These are phyloP conservation scores for Zonotrichia leucophrys DNA, from an alignment of 2,113 vertebrate species.

Conservation along the genomic window DNA sequence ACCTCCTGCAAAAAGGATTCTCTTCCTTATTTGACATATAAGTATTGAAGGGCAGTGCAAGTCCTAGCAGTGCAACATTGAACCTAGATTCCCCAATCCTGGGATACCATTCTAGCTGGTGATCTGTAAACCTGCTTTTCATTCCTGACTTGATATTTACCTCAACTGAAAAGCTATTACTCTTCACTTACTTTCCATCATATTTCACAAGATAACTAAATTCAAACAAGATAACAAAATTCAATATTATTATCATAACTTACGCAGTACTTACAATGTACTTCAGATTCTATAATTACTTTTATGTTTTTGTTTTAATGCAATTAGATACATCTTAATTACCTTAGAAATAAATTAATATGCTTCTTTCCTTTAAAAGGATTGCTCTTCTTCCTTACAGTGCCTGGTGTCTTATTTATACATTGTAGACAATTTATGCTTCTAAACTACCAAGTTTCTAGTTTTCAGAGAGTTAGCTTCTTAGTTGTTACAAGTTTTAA, in stretches of 20 bases:
- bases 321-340: neutral
- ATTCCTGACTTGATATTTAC: neutral
- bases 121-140: neutral
- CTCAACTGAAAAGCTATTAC: neutral
- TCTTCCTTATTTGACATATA: neutral
- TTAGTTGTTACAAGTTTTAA: neutral
- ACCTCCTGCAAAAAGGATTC: neutral
- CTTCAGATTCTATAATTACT: neutral
- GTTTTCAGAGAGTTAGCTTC: neutral
- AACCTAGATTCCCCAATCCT: neutral
- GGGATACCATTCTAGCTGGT: neutral
- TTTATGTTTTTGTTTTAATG: neutral
- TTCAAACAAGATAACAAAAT: neutral
- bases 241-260: neutral
- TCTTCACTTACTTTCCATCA: neutral
- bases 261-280: too few relatives aligned
- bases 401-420: neutral
- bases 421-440: neutral
- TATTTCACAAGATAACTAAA: neutral
- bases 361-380: neutral
- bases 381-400: neutral
- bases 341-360: neutral
- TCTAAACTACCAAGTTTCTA: neutral
- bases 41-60: neutral
- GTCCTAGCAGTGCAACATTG: neutral